Percentiles rank a stretch among this genome's conserved stretches.
Conservation (phyloP, 2,113 vertebrate species). For the Xiphophorus maculatus region DNA sequence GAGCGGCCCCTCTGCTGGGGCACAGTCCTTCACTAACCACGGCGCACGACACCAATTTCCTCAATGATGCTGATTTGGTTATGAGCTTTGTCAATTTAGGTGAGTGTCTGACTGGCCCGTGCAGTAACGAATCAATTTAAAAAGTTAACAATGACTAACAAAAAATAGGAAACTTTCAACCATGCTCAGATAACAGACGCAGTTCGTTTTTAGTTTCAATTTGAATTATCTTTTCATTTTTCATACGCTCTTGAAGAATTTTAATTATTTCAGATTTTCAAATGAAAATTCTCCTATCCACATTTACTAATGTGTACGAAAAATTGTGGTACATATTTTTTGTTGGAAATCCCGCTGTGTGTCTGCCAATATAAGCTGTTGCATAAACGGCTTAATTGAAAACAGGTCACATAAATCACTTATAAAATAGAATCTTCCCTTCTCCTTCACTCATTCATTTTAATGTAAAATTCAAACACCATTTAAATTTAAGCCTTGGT, state of each 20-base stretch:
- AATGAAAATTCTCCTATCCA: neutral
- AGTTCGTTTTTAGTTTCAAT: too few relatives aligned
- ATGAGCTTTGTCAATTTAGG: constrained; percentile 99
- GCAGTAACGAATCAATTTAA: neutral
- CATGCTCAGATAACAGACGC: too few relatives aligned
- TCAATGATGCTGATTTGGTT: constrained; percentile 99
- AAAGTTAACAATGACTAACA: neutral
- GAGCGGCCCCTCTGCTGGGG: constrained; percentile 69
- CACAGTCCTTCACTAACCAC: constrained; percentile 86
- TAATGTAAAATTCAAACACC: neutral
- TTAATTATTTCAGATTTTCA: neutral
- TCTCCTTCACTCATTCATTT: neutral
- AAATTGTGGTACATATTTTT: neutral
- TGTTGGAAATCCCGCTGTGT: neutral
- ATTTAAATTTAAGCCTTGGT: neutral
- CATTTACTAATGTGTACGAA: neutral
- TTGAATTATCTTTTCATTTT: neutral
- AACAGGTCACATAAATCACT: neutral
- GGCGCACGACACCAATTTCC: constrained; percentile 93
- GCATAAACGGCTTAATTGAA: neutral
- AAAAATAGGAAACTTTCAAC: neutral
- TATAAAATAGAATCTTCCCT: neutral
- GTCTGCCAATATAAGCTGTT: neutral
- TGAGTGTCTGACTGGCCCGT: constrained; percentile 72
- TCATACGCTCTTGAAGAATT: neutral